Conservation (phyloP, 2,113 vertebrate genomes). For the Oryzias curvinotus region DNA sequence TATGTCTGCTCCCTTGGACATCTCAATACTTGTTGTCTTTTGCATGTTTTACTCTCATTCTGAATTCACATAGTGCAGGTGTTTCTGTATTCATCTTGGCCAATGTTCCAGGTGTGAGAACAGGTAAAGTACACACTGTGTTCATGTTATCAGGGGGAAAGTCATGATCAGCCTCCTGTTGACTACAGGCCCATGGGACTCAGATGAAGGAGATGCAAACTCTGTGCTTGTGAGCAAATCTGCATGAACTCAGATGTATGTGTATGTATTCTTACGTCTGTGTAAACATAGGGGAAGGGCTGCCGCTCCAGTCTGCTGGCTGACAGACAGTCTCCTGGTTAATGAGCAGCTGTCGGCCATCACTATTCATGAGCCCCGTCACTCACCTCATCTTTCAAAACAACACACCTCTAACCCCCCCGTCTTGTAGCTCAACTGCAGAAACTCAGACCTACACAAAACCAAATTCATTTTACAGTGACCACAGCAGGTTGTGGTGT, state of each 20-base stretch:
- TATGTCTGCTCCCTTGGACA: background rate
- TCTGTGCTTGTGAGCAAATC: slow-evolving; percentile 27
- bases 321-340: slow-evolving; percentile 75
- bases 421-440: slow-evolving; percentile 66
- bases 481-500: slow-evolving; percentile 13
- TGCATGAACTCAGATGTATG: slow-evolving; percentile 21
- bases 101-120: slow-evolving; percentile 25
- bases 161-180: slow-evolving; percentile 33
- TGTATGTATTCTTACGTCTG: slow-evolving; percentile 21
- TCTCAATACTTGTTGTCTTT: background rate
- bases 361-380: slow-evolving; percentile 78
- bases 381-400: slow-evolving; percentile 69
- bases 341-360: slow-evolving; percentile 80
- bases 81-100: slow-evolving; percentile 56
- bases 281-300: slow-evolving; percentile 48
- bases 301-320: slow-evolving; percentile 60
- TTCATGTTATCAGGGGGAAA: slow-evolving; percentile 34
- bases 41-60: slow-evolving; percentile 18
- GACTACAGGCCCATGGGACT: slow-evolving; percentile 36
- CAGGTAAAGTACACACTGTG: slow-evolving; percentile 38
- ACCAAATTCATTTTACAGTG: slow-evolving; percentile 24
- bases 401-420: slow-evolving; percentile 61
- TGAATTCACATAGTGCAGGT: slow-evolving; percentile 52
- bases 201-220: slow-evolving; percentile 62
- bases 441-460: slow-evolving; percentile 24